Evolutionary conservation across 2,113 vertebrate species (phyloP).

Genomic region (Poecilia latipinna): DNA sequence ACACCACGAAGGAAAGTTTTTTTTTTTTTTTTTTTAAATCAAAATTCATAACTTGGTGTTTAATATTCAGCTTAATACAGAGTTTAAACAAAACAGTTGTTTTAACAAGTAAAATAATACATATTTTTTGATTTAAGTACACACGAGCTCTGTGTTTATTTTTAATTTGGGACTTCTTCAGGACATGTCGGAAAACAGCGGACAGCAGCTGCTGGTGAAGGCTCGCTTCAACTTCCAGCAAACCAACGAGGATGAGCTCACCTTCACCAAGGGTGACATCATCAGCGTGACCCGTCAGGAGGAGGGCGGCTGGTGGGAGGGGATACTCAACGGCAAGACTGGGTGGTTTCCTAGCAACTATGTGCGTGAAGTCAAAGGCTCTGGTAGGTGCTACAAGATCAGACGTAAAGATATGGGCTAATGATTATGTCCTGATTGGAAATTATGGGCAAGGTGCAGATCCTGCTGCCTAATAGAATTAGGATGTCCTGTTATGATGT

Average conservation of each 20-base stretch:
- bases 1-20: not conserved
- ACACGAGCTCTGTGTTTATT: not conserved
- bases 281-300: conserved; percentile 94
- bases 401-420: not conserved
- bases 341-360: conserved; percentile 99
- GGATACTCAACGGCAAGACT: conserved; percentile 87
- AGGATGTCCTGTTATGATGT: not conserved
- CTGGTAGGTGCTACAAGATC: conserved; percentile 80
- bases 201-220: conserved; percentile 90
- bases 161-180: conserved; percentile 47
- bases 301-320: conserved; percentile 99
- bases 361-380: conserved; percentile 93
- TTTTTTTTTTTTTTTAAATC: no score
- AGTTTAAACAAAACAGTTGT: no score
- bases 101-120: not conserved
- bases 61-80: no score
- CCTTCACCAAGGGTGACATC: conserved; percentile 93
- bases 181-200: conserved; percentile 98
- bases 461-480: not conserved
- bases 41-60: not conserved
- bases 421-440: not conserved
- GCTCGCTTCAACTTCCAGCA: conserved; percentile 98
- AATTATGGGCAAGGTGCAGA: not conserved
- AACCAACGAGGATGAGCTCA: conserved; percentile 98
- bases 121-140: no score